Evolutionary conservation across 2,888 invertebrate species (phyloP), one percentile per base, ranked within the genome.

Genomic region (Tholera decimalis): DNA sequence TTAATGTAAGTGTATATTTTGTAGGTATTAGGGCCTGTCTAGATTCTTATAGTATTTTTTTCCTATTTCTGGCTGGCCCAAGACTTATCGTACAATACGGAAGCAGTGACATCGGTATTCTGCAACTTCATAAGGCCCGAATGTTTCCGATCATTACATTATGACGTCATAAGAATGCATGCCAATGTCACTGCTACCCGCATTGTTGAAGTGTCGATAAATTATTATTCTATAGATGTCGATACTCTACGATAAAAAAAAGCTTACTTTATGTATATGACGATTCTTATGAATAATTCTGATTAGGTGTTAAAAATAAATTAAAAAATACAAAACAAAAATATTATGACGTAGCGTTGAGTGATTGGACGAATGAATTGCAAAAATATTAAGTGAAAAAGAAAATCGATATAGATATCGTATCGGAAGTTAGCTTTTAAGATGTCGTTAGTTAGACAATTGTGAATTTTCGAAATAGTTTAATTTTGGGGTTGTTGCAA

Each of bases 281-380:
- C 83, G 80, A 84, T 85, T 88, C 88, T 88, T 88, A 88, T 88
- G 88, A 88, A 76, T 84, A 85, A 77, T 79, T 77, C 77, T 84
- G 81, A 83, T 80, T 88, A 86, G 82, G 75, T 83, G 78, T 83
- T 82, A 80, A 80, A 79, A 76, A 72, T 80, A 65, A 80, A 83
- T 75, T 77, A 73, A 75, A 73, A 80, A 73, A 80, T 62, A 80
- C 72, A 82, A 84, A 80, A 83, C 75, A 84, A 84, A 87, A 84
- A 83, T 79, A 84, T 79, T 77, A 78, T 79, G 83, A 86, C 79
- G 72, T 82, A 82, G 78, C 66, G 65, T 75, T 73, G 81, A 76
- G 79, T 82, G 85, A 82, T 75, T 85, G 86, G 79, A 82, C 74
- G 83, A 83, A 86, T 81, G 81, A 78, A 81, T 73, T 78, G 66